These are phyloP conservation scores for Drosophila demipolita DNA, from an alignment of 2,888 invertebrate species.

Conservation along the genomic window DNA sequence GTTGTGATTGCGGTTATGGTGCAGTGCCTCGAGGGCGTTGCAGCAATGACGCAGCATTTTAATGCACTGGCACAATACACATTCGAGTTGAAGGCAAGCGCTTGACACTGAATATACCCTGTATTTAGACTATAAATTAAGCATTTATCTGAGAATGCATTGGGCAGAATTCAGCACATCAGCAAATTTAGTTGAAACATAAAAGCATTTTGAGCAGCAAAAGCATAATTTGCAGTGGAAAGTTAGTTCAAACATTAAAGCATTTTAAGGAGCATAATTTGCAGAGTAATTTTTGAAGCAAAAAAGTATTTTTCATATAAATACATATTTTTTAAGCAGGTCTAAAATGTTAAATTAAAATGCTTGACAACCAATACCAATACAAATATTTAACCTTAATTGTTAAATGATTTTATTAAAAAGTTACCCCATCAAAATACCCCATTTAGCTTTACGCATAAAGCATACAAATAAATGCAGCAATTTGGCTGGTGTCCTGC, in stretches of 20 bases:
- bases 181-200: background rate
- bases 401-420: background rate
- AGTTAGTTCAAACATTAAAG: background rate
- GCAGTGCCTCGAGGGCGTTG: constrained; percentile 33
- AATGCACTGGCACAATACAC: constrained; percentile 34
- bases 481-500: constrained; percentile 3
- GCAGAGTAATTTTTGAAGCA: background rate
- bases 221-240: background rate
- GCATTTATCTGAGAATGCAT: background rate
- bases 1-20: constrained; percentile 8
- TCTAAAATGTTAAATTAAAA: background rate
- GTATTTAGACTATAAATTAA: background rate
- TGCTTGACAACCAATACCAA: background rate
- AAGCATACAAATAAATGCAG: constrained; percentile 8
- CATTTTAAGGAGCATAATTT: background rate
- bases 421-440: background rate
- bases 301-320: background rate
- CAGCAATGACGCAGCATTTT: constrained; percentile 76
- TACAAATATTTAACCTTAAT: background rate
- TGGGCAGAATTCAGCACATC: background rate
- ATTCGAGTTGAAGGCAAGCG: constrained; percentile 5
- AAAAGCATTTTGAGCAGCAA: background rate
- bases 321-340: background rate
- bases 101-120: constrained; percentile 33
- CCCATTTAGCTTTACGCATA: background rate